Conservation (phyloP, 1,140 invertebrate species). For the Lordiphosa clarofinis region DNA sequence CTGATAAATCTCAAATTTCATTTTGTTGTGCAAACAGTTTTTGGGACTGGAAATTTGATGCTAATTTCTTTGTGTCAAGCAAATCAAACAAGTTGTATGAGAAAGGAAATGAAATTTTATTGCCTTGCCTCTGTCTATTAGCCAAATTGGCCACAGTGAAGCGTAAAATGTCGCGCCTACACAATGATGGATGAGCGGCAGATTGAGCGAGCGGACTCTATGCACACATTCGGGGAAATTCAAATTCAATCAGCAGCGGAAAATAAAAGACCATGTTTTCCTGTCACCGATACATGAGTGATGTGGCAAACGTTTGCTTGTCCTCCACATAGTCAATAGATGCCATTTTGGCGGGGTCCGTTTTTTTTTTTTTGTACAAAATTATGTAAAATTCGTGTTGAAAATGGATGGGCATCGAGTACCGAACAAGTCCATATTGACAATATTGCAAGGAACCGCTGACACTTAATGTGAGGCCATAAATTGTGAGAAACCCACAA, state of each 20-base stretch:
- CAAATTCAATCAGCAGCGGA: conserved; percentile 45
- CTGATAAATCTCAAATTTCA: conserved; percentile 70
- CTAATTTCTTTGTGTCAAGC: conserved; percentile 53
- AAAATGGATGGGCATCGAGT: no score
- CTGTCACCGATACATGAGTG: conserved; percentile 14
- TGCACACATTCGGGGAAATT: conserved; percentile 23
- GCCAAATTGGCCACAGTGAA: conserved; percentile 58
- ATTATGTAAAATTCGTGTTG: conserved; percentile 15
- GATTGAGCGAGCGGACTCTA: conserved; percentile 1
- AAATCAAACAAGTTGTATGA: conserved; percentile 45
- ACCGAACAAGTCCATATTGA: conserved; percentile 2
- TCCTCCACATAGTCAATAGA: conserved; percentile 21
- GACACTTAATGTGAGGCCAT: conserved; percentile 11
- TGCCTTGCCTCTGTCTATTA: conserved; percentile 38
- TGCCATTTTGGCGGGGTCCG: not conserved
- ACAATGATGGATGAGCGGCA: conserved; percentile 33
- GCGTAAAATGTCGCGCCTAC: conserved; percentile 56
- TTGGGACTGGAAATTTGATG: conserved; percentile 53
- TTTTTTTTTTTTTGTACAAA: not conserved
- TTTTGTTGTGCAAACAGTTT: conserved; percentile 14
- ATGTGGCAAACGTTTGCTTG: conserved; percentile 26
- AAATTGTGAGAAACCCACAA: conserved; percentile 41
- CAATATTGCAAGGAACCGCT: not conserved
- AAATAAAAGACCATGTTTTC: not conserved
- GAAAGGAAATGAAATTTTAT: conserved; percentile 12